A percentile compares a stretch with the other conserved stretches of the same genome.
Conservation (phyloP, 2,113 vertebrate species). For the Nerophis ophidion region DNA sequence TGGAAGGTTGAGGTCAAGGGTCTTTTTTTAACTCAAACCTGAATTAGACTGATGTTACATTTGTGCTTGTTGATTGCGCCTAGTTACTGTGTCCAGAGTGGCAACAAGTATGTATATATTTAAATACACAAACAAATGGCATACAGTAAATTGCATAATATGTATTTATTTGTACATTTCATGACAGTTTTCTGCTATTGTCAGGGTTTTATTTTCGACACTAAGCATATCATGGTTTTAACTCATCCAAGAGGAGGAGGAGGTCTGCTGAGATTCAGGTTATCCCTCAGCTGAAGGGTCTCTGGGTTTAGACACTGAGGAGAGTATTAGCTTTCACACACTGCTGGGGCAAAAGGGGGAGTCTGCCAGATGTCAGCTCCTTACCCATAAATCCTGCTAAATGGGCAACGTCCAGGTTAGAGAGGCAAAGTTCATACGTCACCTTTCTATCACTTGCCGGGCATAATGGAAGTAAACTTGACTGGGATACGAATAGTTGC, state of each 20-base stretch:
- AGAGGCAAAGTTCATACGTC: slow-evolving; percentile 34
- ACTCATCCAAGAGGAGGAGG: slow-evolving; percentile 23
- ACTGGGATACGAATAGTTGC: slow-evolving; percentile 30
- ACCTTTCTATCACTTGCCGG: slow-evolving; percentile 43
- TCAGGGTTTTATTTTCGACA: slow-evolving; percentile 34
- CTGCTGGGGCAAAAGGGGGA: slow-evolving; percentile 63
- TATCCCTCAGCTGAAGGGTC: slow-evolving; percentile 63
- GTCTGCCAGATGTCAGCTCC: slow-evolving; percentile 69
- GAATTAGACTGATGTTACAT: not conserved
- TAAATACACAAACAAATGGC: too few relatives aligned
- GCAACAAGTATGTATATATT: not conserved
- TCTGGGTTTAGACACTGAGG: slow-evolving; percentile 65
- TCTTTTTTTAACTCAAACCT: not conserved
- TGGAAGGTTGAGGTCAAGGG: not conserved
- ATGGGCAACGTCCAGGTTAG: slow-evolving; percentile 57
- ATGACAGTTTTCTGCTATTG: slow-evolving; percentile 17
- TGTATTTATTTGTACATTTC: too few relatives aligned
- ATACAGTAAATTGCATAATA: too few relatives aligned
- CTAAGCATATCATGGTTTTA: slow-evolving; percentile 50
- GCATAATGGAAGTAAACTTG: slow-evolving; percentile 16
- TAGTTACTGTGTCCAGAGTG: not conserved
- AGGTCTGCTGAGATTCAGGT: slow-evolving; percentile 54
- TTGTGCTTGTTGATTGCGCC: not conserved
- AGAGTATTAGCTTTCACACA: slow-evolving; percentile 71
- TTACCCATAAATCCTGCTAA: slow-evolving; percentile 67